Evolutionary conservation across 2,797 vertebrate genomes (phyloP).

Genomic region (Neoniphon sammara): DNA sequence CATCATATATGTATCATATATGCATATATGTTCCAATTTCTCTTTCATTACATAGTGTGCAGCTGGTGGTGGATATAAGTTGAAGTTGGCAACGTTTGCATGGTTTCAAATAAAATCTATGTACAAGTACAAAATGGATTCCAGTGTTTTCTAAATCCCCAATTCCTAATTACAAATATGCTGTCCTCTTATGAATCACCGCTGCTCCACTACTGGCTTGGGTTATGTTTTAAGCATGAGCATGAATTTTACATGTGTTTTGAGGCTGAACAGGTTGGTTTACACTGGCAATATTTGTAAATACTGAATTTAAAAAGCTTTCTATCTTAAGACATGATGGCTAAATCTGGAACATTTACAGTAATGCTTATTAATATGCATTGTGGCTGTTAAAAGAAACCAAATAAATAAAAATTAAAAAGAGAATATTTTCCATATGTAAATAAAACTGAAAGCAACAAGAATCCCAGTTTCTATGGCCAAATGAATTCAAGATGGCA

Average conservation of each 20-base stretch:
- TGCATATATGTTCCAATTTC: no score
- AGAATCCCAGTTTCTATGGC: conserved; percentile 15
- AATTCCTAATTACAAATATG: conserved; percentile 60
- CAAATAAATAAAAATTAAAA: background rate
- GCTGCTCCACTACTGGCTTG: conserved; percentile 36
- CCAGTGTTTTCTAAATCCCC: conserved; percentile 48
- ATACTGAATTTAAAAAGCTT: conserved; percentile 29
- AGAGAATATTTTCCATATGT: conserved; percentile 1
- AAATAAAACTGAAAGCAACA: conserved; percentile 22
- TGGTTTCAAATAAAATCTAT: no score
- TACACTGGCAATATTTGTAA: conserved; percentile 65
- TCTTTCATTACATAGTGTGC: no score
- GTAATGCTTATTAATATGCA: no score
- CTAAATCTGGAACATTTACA: no score
- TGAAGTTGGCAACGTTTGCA: no score
- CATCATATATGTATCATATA: no score
- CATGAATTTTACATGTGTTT: conserved; percentile 74
- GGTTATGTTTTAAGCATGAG: conserved; percentile 74
- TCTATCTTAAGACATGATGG: conserved; percentile 27
- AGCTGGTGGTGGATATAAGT: no score
- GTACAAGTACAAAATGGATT: no score
- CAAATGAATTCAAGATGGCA: conserved; percentile 25
- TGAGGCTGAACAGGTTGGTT: conserved; percentile 65
- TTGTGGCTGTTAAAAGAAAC: no score
- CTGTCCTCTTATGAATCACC: conserved; percentile 53